Evolutionary conservation across 2,888 invertebrate species (phyloP), one percentile per base, ranked within the genome.

Genomic region (Andrena hattorfiana): DNA sequence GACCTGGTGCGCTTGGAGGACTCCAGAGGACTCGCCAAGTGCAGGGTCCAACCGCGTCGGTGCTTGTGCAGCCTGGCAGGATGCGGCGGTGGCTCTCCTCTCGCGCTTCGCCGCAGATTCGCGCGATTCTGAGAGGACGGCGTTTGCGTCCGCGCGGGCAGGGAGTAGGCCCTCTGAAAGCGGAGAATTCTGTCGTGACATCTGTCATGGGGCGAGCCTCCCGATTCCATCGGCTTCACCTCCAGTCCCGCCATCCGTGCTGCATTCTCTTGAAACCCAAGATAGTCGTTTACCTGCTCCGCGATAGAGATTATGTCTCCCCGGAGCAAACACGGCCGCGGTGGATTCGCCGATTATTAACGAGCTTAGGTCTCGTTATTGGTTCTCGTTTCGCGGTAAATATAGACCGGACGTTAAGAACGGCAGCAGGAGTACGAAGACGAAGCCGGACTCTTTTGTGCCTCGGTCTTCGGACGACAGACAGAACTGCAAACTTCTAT

Each of bases 111-210:
- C 32, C 94, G 91, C 7, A 93, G 84, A 86, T 93, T 93, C 32
- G 89, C 91, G 42, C 93, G 92, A 89, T 93, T 94, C 77, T 93
- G 93, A 54, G 93, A 93, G 69, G 92, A 91, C 76, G 93, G 92
- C 42, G 92, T 93, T 66, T 92, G 91, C 67, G 91, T 89, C 81
- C 92, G 91, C 69, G 90, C 87, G 62, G 92, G 92, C 63, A 93
- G 87, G 74, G 93, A 92, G 85, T 93, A 93, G n/a, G 93, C 92
- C 85, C 93, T 92, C 94, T 94, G 90, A 54, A 92, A 92, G 67
- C 42, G 42, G 42, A 20, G 35, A 32, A 48, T 10, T n/a, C 28
- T 48, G 7, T 66, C 48, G 42, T 42, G 13, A 42, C 42, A 16
- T 42, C 42, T 42, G 42, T 42, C 42, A 42, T 13, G 1, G 42